Base-by-base conservation (phyloP, 1,140 invertebrate species). In the Drosophila kepulauana region DNA sequence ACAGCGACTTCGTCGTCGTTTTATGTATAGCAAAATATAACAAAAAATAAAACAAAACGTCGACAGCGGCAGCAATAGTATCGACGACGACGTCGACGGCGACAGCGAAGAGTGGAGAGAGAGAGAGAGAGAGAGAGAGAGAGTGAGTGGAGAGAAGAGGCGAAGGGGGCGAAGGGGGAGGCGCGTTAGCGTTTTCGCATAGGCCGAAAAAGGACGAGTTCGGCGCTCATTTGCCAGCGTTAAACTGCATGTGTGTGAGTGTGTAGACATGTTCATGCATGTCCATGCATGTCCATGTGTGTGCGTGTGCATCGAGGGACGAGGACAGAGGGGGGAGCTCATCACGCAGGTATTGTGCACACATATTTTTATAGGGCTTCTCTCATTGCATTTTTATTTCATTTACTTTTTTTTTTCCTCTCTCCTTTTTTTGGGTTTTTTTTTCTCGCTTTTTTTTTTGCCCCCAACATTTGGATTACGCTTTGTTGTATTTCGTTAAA, bases 181-280 rank as follows among this genome's bases (percentile, higher is more conserved):
- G 48, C 46, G 52, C 67, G 70, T 62, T 63, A 46, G 28, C 71
- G 52, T 61, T 38, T 38, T 48, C 62, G 74, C 84, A 70, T 84
- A 84, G 81, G 85, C 78, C 84, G 78, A 89, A 88, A 89, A 88
- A 89, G 85, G 84, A 89, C 85, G 78, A 87, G 82, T 89, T 67
- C 69, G 74, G 74, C 81, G 74, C 84, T 88, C 84, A 88, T 88
- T 88, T 88, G 84, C 85, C 73, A 84, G 69, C 15, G 46, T 49
- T 25, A 25, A 56, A 20, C 56, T 16, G 20, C n/a, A 68, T 51
- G 33, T 8, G 61, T 38, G 38, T n/a, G 33, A 13, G 13, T 30
- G 38, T 25, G 46, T 41, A 63, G 10, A 35, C 20, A 38, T 33
- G 38, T 45, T 11, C 45, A 13, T 57, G n/a, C 68, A 45, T 41